A percentile compares a stretch with the other conserved stretches of the same genome.
These are phyloP conservation scores for Erynnis tages DNA, from an alignment of 2,888 invertebrate genomes.

Conservation along the genomic window DNA sequence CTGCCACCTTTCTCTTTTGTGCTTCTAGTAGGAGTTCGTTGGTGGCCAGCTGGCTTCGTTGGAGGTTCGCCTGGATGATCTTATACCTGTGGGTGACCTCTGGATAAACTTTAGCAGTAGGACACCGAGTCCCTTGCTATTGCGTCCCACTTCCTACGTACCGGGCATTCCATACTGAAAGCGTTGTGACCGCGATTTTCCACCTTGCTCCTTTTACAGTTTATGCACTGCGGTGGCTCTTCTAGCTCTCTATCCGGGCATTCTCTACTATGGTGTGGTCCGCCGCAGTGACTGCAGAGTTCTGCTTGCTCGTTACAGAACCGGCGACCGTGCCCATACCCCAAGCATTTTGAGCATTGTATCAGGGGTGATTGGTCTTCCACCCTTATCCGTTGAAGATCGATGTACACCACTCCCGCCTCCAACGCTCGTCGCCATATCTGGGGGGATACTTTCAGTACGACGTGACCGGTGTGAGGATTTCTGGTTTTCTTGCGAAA, in stretches of 20 bases:
- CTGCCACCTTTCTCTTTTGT: not conserved
- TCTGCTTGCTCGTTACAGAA: not conserved
- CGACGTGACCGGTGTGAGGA: too few species aligned
- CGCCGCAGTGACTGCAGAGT: too few species aligned
- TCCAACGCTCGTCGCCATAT: not conserved
- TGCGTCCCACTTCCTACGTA: too few species aligned
- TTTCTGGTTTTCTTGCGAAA: not conserved
- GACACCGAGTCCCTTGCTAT: not conserved
- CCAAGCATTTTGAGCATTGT: too few species aligned
- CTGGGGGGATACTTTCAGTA: not conserved
- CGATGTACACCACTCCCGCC: not conserved
- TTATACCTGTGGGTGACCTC: not conserved
- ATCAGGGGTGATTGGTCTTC: too few species aligned
- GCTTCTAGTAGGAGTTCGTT: constrained; percentile 6
- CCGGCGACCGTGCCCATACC: too few species aligned
- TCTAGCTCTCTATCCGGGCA: not conserved
- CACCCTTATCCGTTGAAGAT: not conserved
- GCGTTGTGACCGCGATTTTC: not conserved
- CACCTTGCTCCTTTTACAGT: too few species aligned
- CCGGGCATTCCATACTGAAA: not conserved
- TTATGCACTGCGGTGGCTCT: not conserved
- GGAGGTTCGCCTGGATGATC: not conserved
- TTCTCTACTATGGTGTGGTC: not conserved
- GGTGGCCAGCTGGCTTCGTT: not conserved
- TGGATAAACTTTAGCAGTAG: not conserved